Evolutionary conservation across 1,140 invertebrate genomes (phyloP), one percentile per base, ranked within the genome.

Genomic region (Coelopa frigida): DNA sequence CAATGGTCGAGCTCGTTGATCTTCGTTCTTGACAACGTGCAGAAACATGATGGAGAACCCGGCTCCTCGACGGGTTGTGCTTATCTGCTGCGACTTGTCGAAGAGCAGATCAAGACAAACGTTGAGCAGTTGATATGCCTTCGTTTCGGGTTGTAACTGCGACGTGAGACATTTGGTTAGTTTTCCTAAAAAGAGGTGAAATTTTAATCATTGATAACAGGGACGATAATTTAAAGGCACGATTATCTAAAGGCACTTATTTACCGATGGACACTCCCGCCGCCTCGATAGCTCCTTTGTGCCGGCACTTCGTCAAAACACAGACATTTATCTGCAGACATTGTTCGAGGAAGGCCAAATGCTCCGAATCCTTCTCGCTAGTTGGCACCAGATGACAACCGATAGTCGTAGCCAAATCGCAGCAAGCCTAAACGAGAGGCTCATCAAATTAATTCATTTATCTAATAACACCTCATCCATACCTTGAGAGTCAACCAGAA

Each of bases 401-500:
- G 11, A 68, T 46, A 26, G 58, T 58, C n/a, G 61, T 62, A 22
- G 64, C 61, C 23, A 68, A 42, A 18, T 68, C 59, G 29, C 64
- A 65, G 15, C 50, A 49, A 3, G 55, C 55, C 58, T 65, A 18
- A n/a, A n/a, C n/a, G n/a, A n/a, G n/a, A n/a, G n/a, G n/a, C n/a
- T n/a, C n/a, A n/a, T n/a, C n/a, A n/a, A n/a, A n/a, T n/a, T n/a
- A n/a, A n/a, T n/a, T n/a, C n/a, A 29, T 29, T 29, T 29, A 29
- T 8, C 22, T 6, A 33, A 29, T 3, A n/a, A 8, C 2, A 58
- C 47, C 51, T n/a, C n/a, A n/a, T n/a, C n/a, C n/a, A n/a, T 70
- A 85, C 83, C 77, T 87, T 88, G 14, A 88, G 72, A 53, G 83
- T 87, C 50, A 85, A 72, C 86, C 85, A 89, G 54, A 87, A 87